phyloP scores from a whole-genome alignment of 2,888 invertebrate species.

The Homarus gammarus region DNA sequence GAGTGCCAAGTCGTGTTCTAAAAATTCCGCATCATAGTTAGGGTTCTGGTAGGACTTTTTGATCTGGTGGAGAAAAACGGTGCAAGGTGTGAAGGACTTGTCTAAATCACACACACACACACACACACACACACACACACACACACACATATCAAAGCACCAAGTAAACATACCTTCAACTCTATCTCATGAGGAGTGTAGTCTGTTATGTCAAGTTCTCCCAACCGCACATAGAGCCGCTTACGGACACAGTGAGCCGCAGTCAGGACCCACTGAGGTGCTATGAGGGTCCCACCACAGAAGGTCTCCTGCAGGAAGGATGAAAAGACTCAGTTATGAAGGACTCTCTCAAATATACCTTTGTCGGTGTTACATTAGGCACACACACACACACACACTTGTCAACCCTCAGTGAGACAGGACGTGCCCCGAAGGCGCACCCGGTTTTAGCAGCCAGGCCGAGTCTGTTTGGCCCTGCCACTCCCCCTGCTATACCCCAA shows the following conservation, averaged over 20 bases:
- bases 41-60: conserved; percentile 83
- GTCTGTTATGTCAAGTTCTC: conserved; percentile 88
- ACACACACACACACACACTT: too few relatives aligned
- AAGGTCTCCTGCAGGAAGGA: conserved; percentile 84
- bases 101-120: too few relatives aligned
- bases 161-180: conserved; percentile 51
- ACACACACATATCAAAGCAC: too few relatives aligned
- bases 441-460: too few relatives aligned
- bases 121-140: too few relatives aligned
- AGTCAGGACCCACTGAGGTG: conserved; percentile 90
- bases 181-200: conserved; percentile 48
- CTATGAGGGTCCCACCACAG: conserved; percentile 91
- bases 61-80: conserved; percentile 17
- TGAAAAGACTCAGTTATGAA: not conserved
- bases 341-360: too few relatives aligned
- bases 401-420: too few relatives aligned
- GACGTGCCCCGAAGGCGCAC: too few relatives aligned
- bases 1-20: conserved; percentile 94
- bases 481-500: too few relatives aligned
- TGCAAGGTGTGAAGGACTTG: not conserved
- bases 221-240: conserved; percentile 88
- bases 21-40: conserved; percentile 90
- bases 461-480: too few relatives aligned
- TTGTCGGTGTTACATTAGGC: too few relatives aligned
- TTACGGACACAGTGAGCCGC: conserved; percentile 92